phyloP scores from a whole-genome alignment of 2,113 vertebrate species.

The Pteronura brasiliensis region DNA sequence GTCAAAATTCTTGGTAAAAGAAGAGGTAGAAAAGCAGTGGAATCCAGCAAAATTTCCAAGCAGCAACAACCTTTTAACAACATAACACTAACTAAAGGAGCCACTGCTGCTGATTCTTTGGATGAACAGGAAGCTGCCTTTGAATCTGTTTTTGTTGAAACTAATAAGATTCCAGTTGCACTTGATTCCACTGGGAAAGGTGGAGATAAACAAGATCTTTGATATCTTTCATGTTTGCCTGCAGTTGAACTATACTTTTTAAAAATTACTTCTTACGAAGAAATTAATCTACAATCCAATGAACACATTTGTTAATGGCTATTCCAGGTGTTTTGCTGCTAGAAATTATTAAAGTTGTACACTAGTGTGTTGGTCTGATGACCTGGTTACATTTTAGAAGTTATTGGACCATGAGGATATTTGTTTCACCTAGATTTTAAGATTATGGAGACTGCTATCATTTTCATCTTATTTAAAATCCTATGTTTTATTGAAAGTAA shows the following conservation, averaged over 20 bases:
- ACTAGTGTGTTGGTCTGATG: slow-evolving; percentile 56
- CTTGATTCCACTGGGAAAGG: slow-evolving; percentile 74
- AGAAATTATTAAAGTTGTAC: slow-evolving; percentile 67
- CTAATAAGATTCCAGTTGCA: slow-evolving; percentile 68
- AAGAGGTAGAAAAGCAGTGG: slow-evolving; percentile 88
- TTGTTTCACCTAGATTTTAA: slow-evolving; percentile 55
- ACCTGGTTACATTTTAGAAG: slow-evolving; percentile 54
- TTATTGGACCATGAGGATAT: slow-evolving; percentile 53
- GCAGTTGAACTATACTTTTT: slow-evolving; percentile 68
- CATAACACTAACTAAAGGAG: slow-evolving; percentile 62
- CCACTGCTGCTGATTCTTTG: slow-evolving; percentile 66
- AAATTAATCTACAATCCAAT: slow-evolving; percentile 70
- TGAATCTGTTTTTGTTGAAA: slow-evolving; percentile 90
- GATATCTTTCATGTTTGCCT: slow-evolving; percentile 72
- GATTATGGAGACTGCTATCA: slow-evolving; percentile 47
- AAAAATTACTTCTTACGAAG: slow-evolving; percentile 71
- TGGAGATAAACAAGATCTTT: slow-evolving; percentile 88
- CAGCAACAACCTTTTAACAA: slow-evolving; percentile 73
- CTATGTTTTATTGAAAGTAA: slow-evolving; percentile 46
- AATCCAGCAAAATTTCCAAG: slow-evolving; percentile 83
- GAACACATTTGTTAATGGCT: slow-evolving; percentile 73
- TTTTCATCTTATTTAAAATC: slow-evolving; percentile 50
- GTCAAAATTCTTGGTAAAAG: slow-evolving; percentile 95
- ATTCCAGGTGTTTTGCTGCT: slow-evolving; percentile 75
- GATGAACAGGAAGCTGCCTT: slow-evolving; percentile 88